Evolutionary conservation across 30 jellyfish, hydroid and myxozoan species (phyloP).

Genomic region (Turritopsis rubra): DNA sequence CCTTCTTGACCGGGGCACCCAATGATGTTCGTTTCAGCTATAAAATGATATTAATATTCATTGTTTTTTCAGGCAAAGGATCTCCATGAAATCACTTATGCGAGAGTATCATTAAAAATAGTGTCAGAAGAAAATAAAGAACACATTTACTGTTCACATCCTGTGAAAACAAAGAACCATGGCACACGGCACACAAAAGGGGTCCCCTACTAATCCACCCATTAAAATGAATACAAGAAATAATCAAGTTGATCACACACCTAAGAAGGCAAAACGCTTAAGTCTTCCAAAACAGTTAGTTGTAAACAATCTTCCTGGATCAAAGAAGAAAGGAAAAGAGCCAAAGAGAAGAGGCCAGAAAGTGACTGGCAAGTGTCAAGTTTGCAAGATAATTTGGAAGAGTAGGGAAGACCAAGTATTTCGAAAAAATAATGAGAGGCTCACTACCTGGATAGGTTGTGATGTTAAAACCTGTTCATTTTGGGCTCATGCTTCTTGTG

Average conservation of each 20-base stretch:
- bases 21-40: not conserved
- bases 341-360: too few relatives aligned
- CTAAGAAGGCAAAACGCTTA: too few relatives aligned
- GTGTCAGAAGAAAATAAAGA: too few relatives aligned
- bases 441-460: constrained; percentile 1
- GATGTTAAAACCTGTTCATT: not conserved
- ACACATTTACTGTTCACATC: too few relatives aligned
- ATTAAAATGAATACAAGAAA: too few relatives aligned
- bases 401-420: not conserved
- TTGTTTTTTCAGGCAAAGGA: not conserved
- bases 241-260: too few relatives aligned
- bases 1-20: not conserved
- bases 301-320: not conserved
- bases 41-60: not conserved
- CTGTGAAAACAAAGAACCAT: too few relatives aligned
- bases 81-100: too few relatives aligned
- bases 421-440: not conserved
- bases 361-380: not conserved
- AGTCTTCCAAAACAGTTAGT: too few relatives aligned
- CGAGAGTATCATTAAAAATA: too few relatives aligned
- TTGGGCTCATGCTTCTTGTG: constrained; percentile 12
- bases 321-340: not conserved
- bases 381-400: not conserved
- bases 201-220: too few relatives aligned
- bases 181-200: too few relatives aligned